phyloP scores from a whole-genome alignment of 2,888 invertebrate genomes.

The Meteorus cinctellus region DNA sequence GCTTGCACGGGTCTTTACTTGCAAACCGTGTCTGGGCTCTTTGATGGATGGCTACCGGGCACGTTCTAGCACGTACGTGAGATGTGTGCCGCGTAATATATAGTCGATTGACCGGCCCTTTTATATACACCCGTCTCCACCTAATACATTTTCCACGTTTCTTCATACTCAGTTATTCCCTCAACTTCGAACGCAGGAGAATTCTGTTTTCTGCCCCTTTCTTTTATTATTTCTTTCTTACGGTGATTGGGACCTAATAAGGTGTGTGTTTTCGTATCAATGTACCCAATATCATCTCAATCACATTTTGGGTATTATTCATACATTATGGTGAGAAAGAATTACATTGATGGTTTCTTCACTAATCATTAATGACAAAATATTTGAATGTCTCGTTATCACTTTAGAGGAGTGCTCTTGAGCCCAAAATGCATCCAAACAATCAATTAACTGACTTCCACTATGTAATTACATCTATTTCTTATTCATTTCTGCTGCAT shows the following conservation, averaged over 20 bases:
- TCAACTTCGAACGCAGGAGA: neutral
- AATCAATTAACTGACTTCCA: neutral
- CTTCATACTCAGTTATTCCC: slow-evolving; percentile 35
- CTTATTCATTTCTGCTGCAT: neutral
- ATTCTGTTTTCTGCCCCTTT: neutral
- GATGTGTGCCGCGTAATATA: slow-evolving; percentile 36
- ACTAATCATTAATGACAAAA: too few species aligned
- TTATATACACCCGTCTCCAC: slow-evolving; percentile 39
- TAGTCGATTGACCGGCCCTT: slow-evolving; percentile 32
- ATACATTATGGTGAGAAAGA: too few species aligned
- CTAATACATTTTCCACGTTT: slow-evolving; percentile 44
- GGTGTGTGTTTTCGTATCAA: too few species aligned
- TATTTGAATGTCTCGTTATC: too few species aligned
- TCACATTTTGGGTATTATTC: too few species aligned
- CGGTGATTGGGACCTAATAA: neutral
- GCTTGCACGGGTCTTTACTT: slow-evolving; percentile 50
- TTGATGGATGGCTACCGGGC: slow-evolving; percentile 62
- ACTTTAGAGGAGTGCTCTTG: too few species aligned
- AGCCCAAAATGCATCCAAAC: too few species aligned
- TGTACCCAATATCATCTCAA: too few species aligned
- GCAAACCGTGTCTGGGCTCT: slow-evolving; percentile 54
- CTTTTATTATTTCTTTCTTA: neutral
- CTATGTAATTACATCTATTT: slow-evolving; percentile 9
- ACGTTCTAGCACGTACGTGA: slow-evolving; percentile 49
- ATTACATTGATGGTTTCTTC: too few species aligned